phyloP scores from a whole-genome alignment of 2,113 vertebrate genomes.

The Pygoscelis adeliae region DNA sequence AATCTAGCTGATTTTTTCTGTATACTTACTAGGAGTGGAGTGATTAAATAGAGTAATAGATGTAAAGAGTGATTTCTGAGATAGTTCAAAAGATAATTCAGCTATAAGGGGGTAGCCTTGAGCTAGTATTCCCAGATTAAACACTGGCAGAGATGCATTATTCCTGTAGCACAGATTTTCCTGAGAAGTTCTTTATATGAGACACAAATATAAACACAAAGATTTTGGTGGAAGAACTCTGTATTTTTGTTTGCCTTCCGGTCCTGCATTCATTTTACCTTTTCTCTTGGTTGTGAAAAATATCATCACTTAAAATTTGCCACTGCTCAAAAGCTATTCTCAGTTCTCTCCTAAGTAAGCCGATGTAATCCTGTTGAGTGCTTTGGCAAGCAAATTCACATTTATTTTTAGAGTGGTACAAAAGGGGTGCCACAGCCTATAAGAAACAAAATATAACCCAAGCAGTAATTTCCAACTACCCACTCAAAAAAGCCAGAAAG shows the following conservation, averaged over 20 bases:
- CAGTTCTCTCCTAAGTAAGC: not conserved
- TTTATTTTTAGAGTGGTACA: not conserved
- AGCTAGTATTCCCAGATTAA: not conserved
- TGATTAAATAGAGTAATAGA: not conserved
- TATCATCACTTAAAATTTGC: not conserved
- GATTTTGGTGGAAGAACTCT: not conserved
- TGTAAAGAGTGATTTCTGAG: not conserved
- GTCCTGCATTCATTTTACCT: not conserved
- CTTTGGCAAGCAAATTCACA: not conserved
- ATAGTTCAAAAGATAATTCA: not conserved
- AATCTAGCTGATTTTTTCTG: not conserved
- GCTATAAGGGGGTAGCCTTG: not conserved
- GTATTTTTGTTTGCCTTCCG: not conserved
- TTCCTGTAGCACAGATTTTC: not conserved
- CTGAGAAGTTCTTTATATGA: not conserved
- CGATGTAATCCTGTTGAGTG: not conserved
- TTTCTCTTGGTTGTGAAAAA: not conserved
- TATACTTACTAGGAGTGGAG: not conserved
- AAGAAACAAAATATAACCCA: not conserved
- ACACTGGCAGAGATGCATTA: not conserved
- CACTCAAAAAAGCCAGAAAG: not conserved
- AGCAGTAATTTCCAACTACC: not conserved
- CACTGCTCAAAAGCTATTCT: not conserved
- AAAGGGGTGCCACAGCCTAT: not conserved
- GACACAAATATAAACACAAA: not conserved